phyloP scores from a whole-genome alignment of 2,888 invertebrate genomes.

The Pristionchus fissidentatus region DNA sequence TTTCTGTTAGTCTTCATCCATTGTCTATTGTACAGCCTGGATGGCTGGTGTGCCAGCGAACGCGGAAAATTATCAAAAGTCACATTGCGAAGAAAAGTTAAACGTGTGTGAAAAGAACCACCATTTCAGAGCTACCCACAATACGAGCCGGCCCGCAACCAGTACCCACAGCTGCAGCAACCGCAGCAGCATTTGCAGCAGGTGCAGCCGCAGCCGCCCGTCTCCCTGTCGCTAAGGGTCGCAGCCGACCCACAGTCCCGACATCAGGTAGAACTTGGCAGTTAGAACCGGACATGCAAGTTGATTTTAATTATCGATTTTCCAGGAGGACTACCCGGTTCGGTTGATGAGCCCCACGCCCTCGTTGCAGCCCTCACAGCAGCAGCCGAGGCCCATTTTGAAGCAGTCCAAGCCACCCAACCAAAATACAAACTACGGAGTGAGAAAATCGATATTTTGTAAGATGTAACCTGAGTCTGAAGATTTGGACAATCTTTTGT shows the following conservation, averaged over 20 bases:
- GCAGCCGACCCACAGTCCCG: neutral
- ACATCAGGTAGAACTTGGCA: constrained; percentile 41
- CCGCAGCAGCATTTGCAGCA: neutral
- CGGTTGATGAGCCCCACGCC: constrained; percentile 71
- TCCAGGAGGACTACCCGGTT: constrained; percentile 65
- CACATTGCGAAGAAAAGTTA: neutral
- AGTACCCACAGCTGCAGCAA: constrained; percentile 1
- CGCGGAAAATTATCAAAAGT: neutral
- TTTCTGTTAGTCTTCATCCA: too few relatives aligned
- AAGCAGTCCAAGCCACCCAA: constrained; percentile 50
- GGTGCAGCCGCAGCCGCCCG: neutral
- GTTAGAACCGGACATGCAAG: neutral
- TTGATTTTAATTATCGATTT: neutral
- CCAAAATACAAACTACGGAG: too few relatives aligned
- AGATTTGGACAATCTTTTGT: too few relatives aligned
- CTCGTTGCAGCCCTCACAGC: constrained; percentile 57
- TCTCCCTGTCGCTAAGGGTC: constrained; percentile 13
- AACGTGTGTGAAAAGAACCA: neutral
- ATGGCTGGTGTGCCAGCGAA: neutral
- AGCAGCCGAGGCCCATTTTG: constrained; percentile 61
- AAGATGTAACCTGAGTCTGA: too few relatives aligned
- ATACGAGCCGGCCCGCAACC: neutral
- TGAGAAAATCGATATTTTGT: neutral
- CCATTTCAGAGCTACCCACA: constrained; percentile 9
- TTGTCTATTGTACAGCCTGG: too few relatives aligned